Evolutionary conservation across 1,140 invertebrate species (phyloP).

Genomic region (Drosophila bocqueti): DNA sequence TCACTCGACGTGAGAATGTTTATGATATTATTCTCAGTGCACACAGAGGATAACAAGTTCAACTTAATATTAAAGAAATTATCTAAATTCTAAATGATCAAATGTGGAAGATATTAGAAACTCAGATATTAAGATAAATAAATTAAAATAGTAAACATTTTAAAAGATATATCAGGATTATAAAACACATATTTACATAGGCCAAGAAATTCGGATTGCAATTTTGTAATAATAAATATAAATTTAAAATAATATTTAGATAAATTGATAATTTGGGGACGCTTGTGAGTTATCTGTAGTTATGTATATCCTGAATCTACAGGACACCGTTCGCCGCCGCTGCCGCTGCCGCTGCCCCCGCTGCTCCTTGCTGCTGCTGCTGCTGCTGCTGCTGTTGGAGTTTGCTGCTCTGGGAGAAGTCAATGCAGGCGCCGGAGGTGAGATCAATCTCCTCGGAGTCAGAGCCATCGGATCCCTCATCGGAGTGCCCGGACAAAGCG

Average conservation of each 20-base stretch:
- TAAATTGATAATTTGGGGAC: neutral
- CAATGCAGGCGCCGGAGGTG: slow-evolving; percentile 83
- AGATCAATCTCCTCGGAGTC: slow-evolving; percentile 84
- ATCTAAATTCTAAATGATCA: neutral
- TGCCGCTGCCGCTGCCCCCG: slow-evolving; percentile 26
- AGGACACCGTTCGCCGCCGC: slow-evolving; percentile 64
- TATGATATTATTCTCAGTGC: slow-evolving; percentile 4
- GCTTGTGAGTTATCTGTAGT: slow-evolving; percentile 7
- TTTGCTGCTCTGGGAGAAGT: slow-evolving; percentile 83
- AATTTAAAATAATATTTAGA: neutral
- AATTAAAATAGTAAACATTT: too few relatives aligned
- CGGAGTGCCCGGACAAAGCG: slow-evolving; percentile 57
- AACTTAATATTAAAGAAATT: neutral
- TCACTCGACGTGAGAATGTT: neutral
- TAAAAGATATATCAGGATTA: neutral
- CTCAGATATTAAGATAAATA: too few relatives aligned
- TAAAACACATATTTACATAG: slow-evolving; percentile 2
- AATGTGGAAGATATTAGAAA: neutral
- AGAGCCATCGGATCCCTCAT: slow-evolving; percentile 77
- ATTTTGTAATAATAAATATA: neutral
- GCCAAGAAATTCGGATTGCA: neutral
- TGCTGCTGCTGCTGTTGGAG: slow-evolving; percentile 62
- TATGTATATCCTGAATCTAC: slow-evolving; percentile 31
- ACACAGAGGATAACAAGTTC: slow-evolving; percentile 6
- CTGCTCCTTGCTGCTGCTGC: slow-evolving; percentile 48